These are phyloP conservation scores for Drosophila burlai DNA, from an alignment of 1,140 invertebrate genomes.

Conservation along the genomic window DNA sequence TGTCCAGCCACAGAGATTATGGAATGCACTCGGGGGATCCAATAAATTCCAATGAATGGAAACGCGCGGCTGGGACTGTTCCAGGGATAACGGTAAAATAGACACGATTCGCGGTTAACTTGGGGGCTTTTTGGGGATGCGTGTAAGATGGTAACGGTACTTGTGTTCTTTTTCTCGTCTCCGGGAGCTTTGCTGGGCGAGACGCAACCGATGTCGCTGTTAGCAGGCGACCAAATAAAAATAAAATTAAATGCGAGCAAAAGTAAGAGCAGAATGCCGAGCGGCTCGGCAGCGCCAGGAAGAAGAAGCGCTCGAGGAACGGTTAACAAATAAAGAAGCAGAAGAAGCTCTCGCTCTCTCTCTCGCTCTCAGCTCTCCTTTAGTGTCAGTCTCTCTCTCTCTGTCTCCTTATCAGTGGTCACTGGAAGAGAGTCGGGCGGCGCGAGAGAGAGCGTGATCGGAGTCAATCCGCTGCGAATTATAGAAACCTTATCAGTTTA, in stretches of 20 bases:
- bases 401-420: conserved; percentile 55
- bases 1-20: conserved; percentile 25
- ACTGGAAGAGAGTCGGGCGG: conserved; percentile 3
- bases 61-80: neutral
- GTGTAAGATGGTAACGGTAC: neutral
- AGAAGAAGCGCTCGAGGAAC: conserved; percentile 15
- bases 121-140: neutral
- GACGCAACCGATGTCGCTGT: conserved; percentile 58
- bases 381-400: neutral
- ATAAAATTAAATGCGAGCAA: conserved; percentile 57
- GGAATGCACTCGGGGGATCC: conserved; percentile 4
- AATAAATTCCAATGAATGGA: neutral
- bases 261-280: conserved; percentile 40
- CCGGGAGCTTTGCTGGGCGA: conserved; percentile 12
- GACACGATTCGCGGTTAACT: neutral
- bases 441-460: conserved; percentile 29
- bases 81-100: neutral
- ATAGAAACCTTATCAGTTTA: conserved; percentile 59
- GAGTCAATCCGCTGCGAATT: conserved; percentile 56
- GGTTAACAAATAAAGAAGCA: conserved; percentile 29
- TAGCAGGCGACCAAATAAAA: conserved; percentile 67
- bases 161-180: neutral
- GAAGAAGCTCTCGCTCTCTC: conserved; percentile 2
- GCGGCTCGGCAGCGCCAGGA: conserved; percentile 2
- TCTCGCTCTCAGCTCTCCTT: neutral